Evolutionary conservation across 2,888 invertebrate genomes (phyloP), one percentile per base, ranked within the genome.

Genomic region (Thecophora atra): DNA sequence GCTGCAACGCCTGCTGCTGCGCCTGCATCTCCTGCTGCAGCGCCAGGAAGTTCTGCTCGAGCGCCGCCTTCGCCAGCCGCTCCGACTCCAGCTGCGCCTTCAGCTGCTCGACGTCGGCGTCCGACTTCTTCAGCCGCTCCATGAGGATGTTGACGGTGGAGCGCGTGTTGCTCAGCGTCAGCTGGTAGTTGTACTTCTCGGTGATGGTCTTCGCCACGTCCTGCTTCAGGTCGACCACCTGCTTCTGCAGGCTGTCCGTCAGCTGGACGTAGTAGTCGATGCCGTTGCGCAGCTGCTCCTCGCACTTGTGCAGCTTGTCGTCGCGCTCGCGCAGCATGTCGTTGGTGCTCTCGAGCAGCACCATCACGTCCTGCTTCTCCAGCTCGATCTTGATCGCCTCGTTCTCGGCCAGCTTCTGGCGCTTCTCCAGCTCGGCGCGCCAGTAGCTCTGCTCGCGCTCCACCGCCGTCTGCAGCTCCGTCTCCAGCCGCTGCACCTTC

Each of bases 371-470:
- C 76, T 88, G 89, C 73, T 89, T 89, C 78, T 89, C 89, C 28
- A 88, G 74, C 79, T 89, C 89, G 75, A 87, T 86, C 76, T 89
- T 87, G 62, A 89, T 89, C 7, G 89, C 85, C 76, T 86, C 88
- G 71, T 88, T 88, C 80, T 89, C 89, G 70, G 88, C 88, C 75
- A 89, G 87, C 72, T 88, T 87, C 80, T 89, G 89, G 42, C 89
- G 88, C 78, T 89, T 89, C 76, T 88, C 88, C 72, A 89, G 80
- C 78, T 89, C 89, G 2, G 82, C 84, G 13, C 87, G 85, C 78
- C 87, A 86, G 76, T 88, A 85, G 66, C 81, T 80, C 77, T 87
- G 84, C 79, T 89, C 87, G 3, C 84, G 83, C 73, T 87, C 84
- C 6, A 89, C 76, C 42, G 87, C 86, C 26, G 83, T 79, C 77